Evolutionary conservation across 1,140 invertebrate genomes (phyloP).

Genomic region (Onthophagus taurus): DNA sequence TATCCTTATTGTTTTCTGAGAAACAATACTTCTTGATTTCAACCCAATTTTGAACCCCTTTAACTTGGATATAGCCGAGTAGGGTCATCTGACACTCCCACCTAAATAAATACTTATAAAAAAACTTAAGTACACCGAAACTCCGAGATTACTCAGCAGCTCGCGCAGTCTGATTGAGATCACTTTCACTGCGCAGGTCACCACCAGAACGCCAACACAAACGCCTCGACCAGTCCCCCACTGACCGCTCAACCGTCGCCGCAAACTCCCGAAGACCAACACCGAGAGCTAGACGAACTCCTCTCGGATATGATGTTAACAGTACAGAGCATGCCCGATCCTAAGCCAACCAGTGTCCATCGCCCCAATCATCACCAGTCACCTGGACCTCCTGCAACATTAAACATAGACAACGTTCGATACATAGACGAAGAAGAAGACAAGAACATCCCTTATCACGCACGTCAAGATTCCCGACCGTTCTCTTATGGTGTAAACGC

Average conservation of each 20-base stretch:
- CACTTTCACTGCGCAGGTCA: no score
- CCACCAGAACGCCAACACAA: slow-evolving; percentile 37
- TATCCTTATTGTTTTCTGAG: no score
- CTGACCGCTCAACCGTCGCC: slow-evolving; percentile 35
- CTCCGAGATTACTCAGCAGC: no score
- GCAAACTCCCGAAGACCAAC: slow-evolving; percentile 37
- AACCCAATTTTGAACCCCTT: no score
- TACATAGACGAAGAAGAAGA: slow-evolving; percentile 40
- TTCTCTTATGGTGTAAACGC: slow-evolving; percentile 66
- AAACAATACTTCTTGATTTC: no score
- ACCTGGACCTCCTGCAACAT: slow-evolving; percentile 30
- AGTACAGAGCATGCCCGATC: slow-evolving; percentile 64
- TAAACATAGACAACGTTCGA: slow-evolving; percentile 33
- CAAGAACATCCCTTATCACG: slow-evolving; percentile 71
- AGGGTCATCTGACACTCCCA: no score
- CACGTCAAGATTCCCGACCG: slow-evolving; percentile 65
- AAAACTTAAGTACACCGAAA: no score
- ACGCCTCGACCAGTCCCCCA: slow-evolving; percentile 35
- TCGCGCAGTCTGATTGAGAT: no score
- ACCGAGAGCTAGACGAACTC: slow-evolving; percentile 60
- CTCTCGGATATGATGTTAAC: slow-evolving; percentile 74
- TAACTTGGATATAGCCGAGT: no score
- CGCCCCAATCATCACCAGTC: slow-evolving; percentile 33
- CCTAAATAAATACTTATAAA: no score
- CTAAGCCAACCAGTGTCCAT: no score